Evolutionary conservation across 2,888 invertebrate species (phyloP), one percentile per base, ranked within the genome.

Genomic region (Steinernema carpocapsae): DNA sequence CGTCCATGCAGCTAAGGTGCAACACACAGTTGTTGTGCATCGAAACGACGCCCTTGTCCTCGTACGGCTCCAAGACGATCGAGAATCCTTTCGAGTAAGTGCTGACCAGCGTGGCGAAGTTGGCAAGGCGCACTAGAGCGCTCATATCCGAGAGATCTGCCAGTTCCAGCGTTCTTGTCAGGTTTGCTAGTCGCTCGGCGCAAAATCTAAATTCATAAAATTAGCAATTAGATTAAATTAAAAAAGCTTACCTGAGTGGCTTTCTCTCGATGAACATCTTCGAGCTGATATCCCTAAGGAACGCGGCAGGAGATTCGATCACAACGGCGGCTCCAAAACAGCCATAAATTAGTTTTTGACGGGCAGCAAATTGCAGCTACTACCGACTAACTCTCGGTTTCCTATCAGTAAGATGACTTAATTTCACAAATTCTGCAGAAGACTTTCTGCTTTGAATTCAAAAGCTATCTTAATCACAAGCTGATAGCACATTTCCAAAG

Each of bases 181-280:
- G 91, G 0, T 95, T 94, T 0, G 94, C 90, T 37, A 99, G 91
- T 32, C 99, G 91, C 87, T 95, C 94, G 0, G 96, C 93, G 89
- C 97, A 96, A 90, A 97, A 99, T 76, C 85, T 80, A 71, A 79
- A 76, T 48, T 37, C 37, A 10, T 46, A 32, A 45, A 43, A 45
- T 51, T 22, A 42, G 26, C 19, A 42, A 10, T 4, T 26, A 19
- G 10, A 17, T 42, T 17, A 12, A 64, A 59, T 76, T n/a, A 22
- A 52, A 70, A 0, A n/a, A n/a, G n/a, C 32, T 19, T 80, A 91
- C 90, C 95, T 92, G 26, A 99, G 89, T 0, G 99, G 97, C 88
- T 97, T 97, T 37, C 97, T 91, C 87, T 99, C 97, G 78, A 99
- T 96, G 88, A 94, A 96, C 75, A 97, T 95, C 89, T 95, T 94